These are phyloP conservation scores for Auanema freiburgensis DNA, from an alignment of 2,888 invertebrate genomes.

Conservation along the genomic window DNA sequence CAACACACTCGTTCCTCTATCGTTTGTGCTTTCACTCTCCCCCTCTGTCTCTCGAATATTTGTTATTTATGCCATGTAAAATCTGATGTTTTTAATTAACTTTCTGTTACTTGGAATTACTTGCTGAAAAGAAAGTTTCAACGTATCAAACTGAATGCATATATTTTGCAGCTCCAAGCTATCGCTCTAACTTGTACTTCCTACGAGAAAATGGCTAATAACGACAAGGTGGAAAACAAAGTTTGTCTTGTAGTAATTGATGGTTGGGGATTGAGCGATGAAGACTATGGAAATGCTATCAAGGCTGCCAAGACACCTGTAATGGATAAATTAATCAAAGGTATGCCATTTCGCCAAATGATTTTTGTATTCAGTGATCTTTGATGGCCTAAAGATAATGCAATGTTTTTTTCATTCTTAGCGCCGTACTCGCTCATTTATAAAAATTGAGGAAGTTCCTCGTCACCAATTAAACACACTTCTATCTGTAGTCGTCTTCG, in stretches of 20 bases:
- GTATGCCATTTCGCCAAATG: neutral
- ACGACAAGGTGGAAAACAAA: constrained; percentile 42
- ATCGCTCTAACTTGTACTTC: no score
- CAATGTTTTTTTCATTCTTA: no score
- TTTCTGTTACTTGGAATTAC: neutral
- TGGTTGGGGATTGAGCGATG: constrained; percentile 66
- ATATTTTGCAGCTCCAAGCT: no score
- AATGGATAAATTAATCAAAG: constrained; percentile 62
- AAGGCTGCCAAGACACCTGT: constrained; percentile 66
- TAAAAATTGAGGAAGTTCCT: no score
- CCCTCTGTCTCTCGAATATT: neutral
- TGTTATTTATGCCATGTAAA: neutral
- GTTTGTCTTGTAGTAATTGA: constrained; percentile 67
- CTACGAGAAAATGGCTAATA: constrained; percentile 26
- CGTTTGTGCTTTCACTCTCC: neutral
- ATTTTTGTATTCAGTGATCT: no score
- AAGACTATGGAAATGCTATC: constrained; percentile 66
- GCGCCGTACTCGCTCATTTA: no score
- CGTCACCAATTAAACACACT: no score
- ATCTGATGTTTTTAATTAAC: neutral
- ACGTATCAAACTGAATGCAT: no score
- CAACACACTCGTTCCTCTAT: neutral
- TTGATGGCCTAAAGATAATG: no score
- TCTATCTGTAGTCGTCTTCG: no score
- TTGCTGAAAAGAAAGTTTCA: neutral